phyloP scores from a whole-genome alignment of 2,888 invertebrate genomes.

The Mythimna pallens region DNA sequence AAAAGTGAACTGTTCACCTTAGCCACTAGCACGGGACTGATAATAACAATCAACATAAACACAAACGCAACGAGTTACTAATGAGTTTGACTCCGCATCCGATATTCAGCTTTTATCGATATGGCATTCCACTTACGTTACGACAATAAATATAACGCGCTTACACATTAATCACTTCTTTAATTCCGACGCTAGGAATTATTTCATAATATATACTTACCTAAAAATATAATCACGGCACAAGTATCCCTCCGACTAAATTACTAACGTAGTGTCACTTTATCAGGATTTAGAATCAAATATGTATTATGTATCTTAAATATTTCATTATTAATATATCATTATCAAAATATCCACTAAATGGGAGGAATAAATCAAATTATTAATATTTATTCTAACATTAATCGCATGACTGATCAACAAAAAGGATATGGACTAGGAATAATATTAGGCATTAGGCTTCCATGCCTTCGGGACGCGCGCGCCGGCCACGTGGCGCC shows the following conservation, averaged over 20 bases:
- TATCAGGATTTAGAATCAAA: conserved; percentile 91
- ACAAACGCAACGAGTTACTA: conserved; percentile 85
- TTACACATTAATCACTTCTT: conserved; percentile 91
- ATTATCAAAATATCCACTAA: conserved; percentile 91
- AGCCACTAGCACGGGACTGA: conserved; percentile 77
- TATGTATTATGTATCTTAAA: conserved; percentile 91
- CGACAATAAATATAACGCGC: conserved; percentile 91
- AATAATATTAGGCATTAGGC: conserved; percentile 90
- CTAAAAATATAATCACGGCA: conserved; percentile 91
- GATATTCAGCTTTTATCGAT: conserved; percentile 91
- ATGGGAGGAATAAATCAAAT: conserved; percentile 91
- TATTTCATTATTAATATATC: conserved; percentile 91
- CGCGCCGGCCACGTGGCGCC: conserved; percentile 63
- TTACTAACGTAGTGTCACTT: conserved; percentile 91
- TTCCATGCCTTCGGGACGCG: conserved; percentile 82
- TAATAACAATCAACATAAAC: conserved; percentile 83
- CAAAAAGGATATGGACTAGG: conserved; percentile 91
- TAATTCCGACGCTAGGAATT: conserved; percentile 91
- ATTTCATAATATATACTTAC: conserved; percentile 89
- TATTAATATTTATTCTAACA: conserved; percentile 90
- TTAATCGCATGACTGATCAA: conserved; percentile 91
- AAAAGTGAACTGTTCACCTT: conserved; percentile 87
- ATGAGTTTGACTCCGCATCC: conserved; percentile 90
- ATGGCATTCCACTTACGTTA: conserved; percentile 90
- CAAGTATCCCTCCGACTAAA: conserved; percentile 91